These are phyloP conservation scores for Tetramorium alpestre DNA, from an alignment of 1,140 invertebrate species.

Conservation along the genomic window DNA sequence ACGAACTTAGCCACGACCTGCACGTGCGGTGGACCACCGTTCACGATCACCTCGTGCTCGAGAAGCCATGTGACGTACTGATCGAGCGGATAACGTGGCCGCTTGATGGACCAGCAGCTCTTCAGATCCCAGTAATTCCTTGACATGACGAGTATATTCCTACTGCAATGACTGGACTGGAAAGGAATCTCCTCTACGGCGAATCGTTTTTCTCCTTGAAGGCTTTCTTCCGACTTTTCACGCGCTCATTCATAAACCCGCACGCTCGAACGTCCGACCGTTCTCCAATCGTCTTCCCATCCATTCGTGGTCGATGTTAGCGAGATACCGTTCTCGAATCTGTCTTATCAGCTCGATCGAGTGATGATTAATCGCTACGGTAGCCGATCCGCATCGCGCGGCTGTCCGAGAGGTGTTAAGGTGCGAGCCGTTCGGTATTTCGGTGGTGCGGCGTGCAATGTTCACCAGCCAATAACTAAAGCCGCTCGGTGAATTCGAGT, in stretches of 20 bases:
- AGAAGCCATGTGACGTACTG: conserved; percentile 67
- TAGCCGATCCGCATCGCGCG: background rate
- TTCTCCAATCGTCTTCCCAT: conserved; percentile 23
- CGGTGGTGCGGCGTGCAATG: background rate
- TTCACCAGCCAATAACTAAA: conserved; percentile 5
- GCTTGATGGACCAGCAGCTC: conserved; percentile 71
- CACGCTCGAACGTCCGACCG: conserved; percentile 21
- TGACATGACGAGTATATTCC: conserved; percentile 65
- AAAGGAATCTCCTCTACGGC: background rate
- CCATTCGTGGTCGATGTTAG: conserved; percentile 60
- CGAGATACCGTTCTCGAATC: background rate
- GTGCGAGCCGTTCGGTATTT: background rate
- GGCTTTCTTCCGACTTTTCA: conserved; percentile 60
- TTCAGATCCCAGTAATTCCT: conserved; percentile 67
- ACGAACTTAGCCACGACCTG: conserved; percentile 76
- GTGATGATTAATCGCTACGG: background rate
- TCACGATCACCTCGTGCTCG: conserved; percentile 77
- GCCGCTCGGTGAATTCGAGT: conserved; percentile 3
- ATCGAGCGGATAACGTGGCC: conserved; percentile 33
- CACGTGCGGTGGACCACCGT: conserved; percentile 65
- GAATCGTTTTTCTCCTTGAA: background rate
- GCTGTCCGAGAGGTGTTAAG: background rate
- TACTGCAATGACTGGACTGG: background rate
- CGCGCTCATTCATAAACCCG: conserved; percentile 62
- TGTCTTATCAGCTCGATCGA: background rate